A percentile compares a stretch with the other conserved stretches of the same genome.
These are phyloP conservation scores for Kuschelorhynchus macadamiae DNA, from an alignment of 2,888 invertebrate genomes.

Conservation along the genomic window DNA sequence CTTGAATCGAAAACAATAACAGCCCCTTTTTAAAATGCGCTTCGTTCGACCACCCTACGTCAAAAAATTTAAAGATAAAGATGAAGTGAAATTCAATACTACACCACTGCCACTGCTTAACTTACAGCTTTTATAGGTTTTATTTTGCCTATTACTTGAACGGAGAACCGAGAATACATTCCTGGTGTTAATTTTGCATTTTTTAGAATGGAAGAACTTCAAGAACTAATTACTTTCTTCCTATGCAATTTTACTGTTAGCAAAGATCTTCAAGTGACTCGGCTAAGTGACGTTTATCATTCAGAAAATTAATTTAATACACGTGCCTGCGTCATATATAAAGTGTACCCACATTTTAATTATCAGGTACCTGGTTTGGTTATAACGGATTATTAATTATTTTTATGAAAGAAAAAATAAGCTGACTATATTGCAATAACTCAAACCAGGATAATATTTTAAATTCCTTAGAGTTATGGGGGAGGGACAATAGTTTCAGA, in stretches of 20 bases:
- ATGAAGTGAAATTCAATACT: too few relatives aligned
- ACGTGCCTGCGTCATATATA: constrained; percentile 6
- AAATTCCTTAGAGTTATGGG: too few relatives aligned
- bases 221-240: constrained; percentile 8
- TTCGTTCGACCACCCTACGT: too few relatives aligned
- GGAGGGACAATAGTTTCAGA: too few relatives aligned
- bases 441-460: too few relatives aligned
- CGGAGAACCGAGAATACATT: neutral
- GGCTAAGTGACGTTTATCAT: constrained; percentile 8
- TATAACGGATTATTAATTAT: neutral
- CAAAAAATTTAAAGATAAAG: too few relatives aligned
- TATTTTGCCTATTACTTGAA: neutral
- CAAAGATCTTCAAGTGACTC: neutral
- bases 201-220: neutral
- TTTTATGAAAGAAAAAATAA: too few relatives aligned
- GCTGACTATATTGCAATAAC: too few relatives aligned
- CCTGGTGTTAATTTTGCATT: neutral
- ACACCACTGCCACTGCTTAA: too few relatives aligned
- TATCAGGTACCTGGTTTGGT: neutral
- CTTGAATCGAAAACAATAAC: too few relatives aligned
- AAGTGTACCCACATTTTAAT: too few relatives aligned
- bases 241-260: constrained; percentile 12
- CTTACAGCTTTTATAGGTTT: neutral
- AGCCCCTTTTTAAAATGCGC: too few relatives aligned
- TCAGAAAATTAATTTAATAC: constrained; percentile 1